Percentiles rank a stretch among this genome's conserved stretches.
phyloP scores from a whole-genome alignment of 2,113 vertebrate species.

The Tautogolabrus adspersus region DNA sequence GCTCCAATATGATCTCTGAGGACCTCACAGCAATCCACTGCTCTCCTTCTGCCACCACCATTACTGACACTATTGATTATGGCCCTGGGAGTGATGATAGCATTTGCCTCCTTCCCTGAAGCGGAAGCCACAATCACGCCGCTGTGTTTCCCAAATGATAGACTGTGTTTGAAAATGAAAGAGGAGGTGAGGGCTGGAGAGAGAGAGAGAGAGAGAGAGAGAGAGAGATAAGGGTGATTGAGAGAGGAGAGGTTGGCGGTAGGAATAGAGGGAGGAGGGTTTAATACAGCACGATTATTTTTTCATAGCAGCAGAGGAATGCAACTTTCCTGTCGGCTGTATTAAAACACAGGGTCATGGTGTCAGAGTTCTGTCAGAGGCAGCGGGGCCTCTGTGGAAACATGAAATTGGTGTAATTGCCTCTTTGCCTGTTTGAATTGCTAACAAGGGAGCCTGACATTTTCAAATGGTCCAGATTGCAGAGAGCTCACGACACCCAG shows the following conservation, averaged over 20 bases:
- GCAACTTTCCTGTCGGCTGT: slow-evolving; percentile 82
- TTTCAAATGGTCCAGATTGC: slow-evolving; percentile 85
- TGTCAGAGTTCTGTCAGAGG: slow-evolving; percentile 86
- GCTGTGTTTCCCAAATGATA: slow-evolving; percentile 82
- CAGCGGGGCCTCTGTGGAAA: slow-evolving; percentile 82
- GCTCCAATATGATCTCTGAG: slow-evolving; percentile 74
- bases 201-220: slow-evolving; percentile 16
- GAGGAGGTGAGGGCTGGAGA: slow-evolving; percentile 82
- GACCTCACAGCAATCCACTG: slow-evolving; percentile 67
- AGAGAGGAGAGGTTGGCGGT: slow-evolving; percentile 59
- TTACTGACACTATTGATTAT: slow-evolving; percentile 86
- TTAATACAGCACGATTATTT: slow-evolving; percentile 86
- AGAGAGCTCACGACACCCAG: slow-evolving; percentile 77
- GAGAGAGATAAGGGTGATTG: slow-evolving; percentile 73
- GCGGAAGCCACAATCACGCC: slow-evolving; percentile 84
- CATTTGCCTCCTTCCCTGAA: slow-evolving; percentile 82
- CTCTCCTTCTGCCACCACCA: slow-evolving; percentile 66
- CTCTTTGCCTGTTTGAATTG: slow-evolving; percentile 86
- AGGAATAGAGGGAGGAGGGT: slow-evolving; percentile 43
- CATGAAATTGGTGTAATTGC: slow-evolving; percentile 89
- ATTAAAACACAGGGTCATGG: slow-evolving; percentile 83
- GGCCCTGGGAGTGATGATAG: slow-evolving; percentile 87
- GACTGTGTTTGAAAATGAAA: slow-evolving; percentile 81
- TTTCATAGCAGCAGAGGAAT: slow-evolving; percentile 85
- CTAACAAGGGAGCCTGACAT: slow-evolving; percentile 89